Conservation (phyloP, 1,140 invertebrate genomes). For the Catajapyx aquilonaris region DNA sequence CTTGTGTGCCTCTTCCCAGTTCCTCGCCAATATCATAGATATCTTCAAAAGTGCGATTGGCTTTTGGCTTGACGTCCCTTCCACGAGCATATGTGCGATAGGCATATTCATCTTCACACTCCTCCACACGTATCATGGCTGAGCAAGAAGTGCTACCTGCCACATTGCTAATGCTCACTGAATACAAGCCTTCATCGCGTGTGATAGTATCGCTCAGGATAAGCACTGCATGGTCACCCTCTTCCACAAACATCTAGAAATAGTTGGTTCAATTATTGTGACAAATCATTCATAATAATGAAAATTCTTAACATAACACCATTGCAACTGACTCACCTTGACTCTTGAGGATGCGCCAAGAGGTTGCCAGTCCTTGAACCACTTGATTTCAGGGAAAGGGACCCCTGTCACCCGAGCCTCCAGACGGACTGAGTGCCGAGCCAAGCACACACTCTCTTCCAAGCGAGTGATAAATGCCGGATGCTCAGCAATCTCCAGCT, state of each 20-base stretch:
- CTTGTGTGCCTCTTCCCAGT: constrained; percentile 75
- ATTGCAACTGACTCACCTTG: too few species aligned
- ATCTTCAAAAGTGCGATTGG: constrained; percentile 45
- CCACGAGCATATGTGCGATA: constrained; percentile 14
- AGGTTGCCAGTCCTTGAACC: constrained; percentile 92
- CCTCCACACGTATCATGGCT: constrained; percentile 77
- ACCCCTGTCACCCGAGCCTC: constrained; percentile 72
- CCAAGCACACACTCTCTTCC: constrained; percentile 56
- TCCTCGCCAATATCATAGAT: constrained; percentile 86
- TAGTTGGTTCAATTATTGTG: too few species aligned
- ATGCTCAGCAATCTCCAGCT: constrained; percentile 72
- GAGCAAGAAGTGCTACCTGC: constrained; percentile 77
- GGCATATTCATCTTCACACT: constrained; percentile 39
- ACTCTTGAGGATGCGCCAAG: constrained; percentile 54
- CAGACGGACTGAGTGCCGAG: constrained; percentile 46
- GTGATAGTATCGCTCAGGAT: constrained; percentile 65
- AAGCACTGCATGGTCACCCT: constrained; percentile 47
- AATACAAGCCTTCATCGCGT: constrained; percentile 85
- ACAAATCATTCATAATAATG: too few species aligned
- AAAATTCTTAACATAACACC: too few species aligned
- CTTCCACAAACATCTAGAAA: too few species aligned
- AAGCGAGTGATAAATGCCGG: constrained; percentile 71
- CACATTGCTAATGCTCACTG: constrained; percentile 55
- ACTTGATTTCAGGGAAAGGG: constrained; percentile 85
- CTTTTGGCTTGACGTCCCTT: constrained; percentile 36